These are phyloP conservation scores for Lasioglossum villosulum DNA, from an alignment of 2,888 invertebrate species.

Conservation along the genomic window DNA sequence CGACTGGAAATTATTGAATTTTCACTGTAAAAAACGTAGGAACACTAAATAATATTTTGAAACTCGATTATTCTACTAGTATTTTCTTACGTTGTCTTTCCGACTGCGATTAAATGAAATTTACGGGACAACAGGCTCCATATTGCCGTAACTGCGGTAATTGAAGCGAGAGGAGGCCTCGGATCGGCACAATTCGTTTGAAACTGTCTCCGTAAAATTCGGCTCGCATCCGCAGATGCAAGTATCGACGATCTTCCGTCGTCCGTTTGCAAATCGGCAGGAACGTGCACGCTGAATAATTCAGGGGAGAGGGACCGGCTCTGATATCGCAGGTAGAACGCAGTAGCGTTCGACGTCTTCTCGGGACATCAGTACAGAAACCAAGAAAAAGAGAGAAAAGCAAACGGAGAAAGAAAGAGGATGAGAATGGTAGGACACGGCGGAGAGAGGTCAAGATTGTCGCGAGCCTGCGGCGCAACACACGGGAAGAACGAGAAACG, in stretches of 20 bases:
- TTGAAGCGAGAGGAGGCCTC: not conserved
- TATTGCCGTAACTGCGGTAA: not conserved
- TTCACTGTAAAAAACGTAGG: not conserved
- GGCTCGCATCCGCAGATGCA: conserved; percentile 42
- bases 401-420: conserved; percentile 10
- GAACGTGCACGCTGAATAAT: conserved; percentile 68
- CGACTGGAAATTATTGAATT: not conserved
- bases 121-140: not conserved
- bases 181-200: conserved; percentile 8
- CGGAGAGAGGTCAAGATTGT: conserved; percentile 70
- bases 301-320: conserved; percentile 61
- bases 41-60: not conserved
- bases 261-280: conserved; percentile 68
- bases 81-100: not conserved
- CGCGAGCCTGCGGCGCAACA: conserved; percentile 65
- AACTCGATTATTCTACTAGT: not conserved
- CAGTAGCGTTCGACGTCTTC: conserved; percentile 74
- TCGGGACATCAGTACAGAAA: conserved; percentile 64
- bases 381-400: conserved; percentile 17
- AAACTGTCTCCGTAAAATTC: conserved; percentile 15
- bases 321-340: conserved; percentile 70
- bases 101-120: not conserved
- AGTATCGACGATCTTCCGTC: conserved; percentile 59
- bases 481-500: conserved; percentile 73
- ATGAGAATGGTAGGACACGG: conserved; percentile 27